Conservation (phyloP, 2,113 vertebrate species). For the Neolamprologus falcicula region DNA sequence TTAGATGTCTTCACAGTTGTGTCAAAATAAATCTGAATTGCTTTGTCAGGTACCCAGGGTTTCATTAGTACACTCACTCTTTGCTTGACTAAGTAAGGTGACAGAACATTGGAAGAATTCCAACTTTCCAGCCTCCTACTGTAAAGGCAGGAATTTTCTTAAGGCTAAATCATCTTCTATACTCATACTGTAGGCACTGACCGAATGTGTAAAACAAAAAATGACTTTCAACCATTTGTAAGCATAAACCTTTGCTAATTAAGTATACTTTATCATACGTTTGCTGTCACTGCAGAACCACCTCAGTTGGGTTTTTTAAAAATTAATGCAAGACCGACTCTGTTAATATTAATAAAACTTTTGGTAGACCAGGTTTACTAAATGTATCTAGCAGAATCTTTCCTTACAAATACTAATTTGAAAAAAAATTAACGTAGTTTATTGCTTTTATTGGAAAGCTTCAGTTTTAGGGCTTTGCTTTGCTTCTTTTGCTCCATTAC, state of each 20-base stretch:
- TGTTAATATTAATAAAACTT: background rate
- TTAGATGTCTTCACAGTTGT: background rate
- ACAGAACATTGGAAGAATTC: background rate
- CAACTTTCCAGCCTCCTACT: background rate
- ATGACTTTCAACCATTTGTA: background rate
- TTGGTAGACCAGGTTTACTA: background rate
- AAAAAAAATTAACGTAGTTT: rapidly evolving
- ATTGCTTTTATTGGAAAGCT: background rate
- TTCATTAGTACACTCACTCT: background rate
- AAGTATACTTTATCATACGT: background rate
- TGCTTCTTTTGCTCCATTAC: background rate
- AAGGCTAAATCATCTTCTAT: background rate
- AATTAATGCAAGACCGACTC: background rate
- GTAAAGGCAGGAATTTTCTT: background rate
- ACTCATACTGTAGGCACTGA: background rate
- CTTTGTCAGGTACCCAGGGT: background rate
- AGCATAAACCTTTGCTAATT: background rate
- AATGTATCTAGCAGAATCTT: background rate
- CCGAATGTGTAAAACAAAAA: background rate
- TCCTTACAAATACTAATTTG: background rate
- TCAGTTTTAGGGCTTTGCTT: background rate
- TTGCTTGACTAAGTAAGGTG: background rate
- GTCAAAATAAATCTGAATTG: background rate
- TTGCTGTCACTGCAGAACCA: background rate
- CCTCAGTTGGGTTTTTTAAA: background rate